phyloP scores from a whole-genome alignment of 2,797 vertebrate genomes.

The Tadarida brasiliensis region DNA sequence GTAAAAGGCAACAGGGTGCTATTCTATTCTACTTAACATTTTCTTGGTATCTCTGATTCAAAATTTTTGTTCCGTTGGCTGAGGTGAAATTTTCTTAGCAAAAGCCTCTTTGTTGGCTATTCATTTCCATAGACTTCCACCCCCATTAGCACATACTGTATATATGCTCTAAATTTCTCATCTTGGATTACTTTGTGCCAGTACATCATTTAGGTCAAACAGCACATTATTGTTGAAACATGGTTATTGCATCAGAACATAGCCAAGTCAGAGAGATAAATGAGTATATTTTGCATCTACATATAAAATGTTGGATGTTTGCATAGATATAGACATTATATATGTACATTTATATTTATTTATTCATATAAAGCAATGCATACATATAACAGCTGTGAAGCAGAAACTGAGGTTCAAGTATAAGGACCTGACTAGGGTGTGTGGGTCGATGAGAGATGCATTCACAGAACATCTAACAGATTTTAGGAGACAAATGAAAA shows the following conservation, averaged over 20 bases:
- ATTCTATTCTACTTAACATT: not conserved
- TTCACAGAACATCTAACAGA: not conserved
- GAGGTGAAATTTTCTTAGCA: slow-evolving; percentile 3
- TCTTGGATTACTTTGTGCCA: slow-evolving; percentile 26
- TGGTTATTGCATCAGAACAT: not conserved
- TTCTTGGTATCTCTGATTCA: not conserved
- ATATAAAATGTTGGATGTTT: not conserved
- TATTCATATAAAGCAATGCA: not conserved
- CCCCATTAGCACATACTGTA: not conserved
- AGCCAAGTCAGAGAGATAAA: not conserved
- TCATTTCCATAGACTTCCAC: not conserved
- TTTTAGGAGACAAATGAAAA: slow-evolving; percentile 39
- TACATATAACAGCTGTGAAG: not conserved
- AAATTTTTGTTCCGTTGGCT: not conserved
- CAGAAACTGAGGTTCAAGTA: not conserved
- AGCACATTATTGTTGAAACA: slow-evolving; percentile 36
- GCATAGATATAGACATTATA: not conserved
- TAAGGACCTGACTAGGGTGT: not conserved
- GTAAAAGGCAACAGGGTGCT: not conserved
- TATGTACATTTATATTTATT: not conserved
- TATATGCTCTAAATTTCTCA: not conserved
- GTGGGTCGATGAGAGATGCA: not conserved
- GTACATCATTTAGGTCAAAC: not conserved
- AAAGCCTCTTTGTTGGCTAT: not conserved
- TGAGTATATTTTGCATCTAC: not conserved